Conservation (phyloP, 1,140 invertebrate species). For the Pogonomyrmex barbatus region DNA sequence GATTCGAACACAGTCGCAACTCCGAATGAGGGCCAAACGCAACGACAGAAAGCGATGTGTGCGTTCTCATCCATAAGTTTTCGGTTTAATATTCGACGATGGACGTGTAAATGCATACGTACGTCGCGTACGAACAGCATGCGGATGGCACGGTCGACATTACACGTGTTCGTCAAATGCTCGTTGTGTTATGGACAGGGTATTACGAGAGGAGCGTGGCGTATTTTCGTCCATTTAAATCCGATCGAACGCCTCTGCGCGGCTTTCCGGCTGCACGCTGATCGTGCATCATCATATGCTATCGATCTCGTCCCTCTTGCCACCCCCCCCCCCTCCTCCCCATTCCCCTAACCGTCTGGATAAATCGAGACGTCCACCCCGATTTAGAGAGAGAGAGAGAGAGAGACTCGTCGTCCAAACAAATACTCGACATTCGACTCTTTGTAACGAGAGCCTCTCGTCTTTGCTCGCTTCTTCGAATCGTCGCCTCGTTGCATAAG, state of each 20-base stretch:
- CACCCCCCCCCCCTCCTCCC: not conserved
- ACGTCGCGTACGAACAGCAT: not conserved
- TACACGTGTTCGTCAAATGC: slow-evolving; percentile 28
- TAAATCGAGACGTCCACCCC: slow-evolving; percentile 19
- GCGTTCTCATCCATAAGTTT: slow-evolving; percentile 16
- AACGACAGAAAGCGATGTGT: not conserved
- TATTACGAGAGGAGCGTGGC: not conserved
- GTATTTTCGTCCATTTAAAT: slow-evolving; percentile 58
- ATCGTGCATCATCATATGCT: slow-evolving; percentile 24
- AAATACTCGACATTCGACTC: slow-evolving; percentile 43
- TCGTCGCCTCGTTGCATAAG: not conserved
- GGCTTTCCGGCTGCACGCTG: slow-evolving; percentile 11
- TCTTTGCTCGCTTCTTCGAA: slow-evolving; percentile 11
- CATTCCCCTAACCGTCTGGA: not conserved
- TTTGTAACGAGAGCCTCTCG: slow-evolving; percentile 37
- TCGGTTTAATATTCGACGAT: slow-evolving; percentile 44
- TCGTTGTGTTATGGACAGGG: slow-evolving; percentile 2
- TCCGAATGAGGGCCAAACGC: not conserved
- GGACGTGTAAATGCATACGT: slow-evolving; percentile 1
- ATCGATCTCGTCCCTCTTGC: slow-evolving; percentile 14
- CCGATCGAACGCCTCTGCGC: slow-evolving; percentile 44
- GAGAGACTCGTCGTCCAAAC: slow-evolving; percentile 6
- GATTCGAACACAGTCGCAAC: not conserved
- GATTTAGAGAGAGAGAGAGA: slow-evolving; percentile 15
- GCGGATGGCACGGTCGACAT: slow-evolving; percentile 12